Evolutionary conservation across 2,113 vertebrate genomes (phyloP), one percentile per base, ranked within the genome.

Genomic region (Syngnathus floridae): DNA sequence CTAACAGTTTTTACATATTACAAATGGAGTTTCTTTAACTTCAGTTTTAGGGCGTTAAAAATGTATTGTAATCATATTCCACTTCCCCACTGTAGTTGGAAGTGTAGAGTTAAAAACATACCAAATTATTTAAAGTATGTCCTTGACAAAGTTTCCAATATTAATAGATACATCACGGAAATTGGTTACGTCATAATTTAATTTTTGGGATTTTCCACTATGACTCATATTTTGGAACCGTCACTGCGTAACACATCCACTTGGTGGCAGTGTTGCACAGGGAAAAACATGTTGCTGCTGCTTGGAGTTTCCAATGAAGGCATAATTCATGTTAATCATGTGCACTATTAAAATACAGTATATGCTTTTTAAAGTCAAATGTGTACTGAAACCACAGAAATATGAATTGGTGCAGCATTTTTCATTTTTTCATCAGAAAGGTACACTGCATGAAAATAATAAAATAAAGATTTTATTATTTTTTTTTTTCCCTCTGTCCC

Each of bases 241-340:
- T 1, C 16, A 61, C 26, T 65, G 3, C 26, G 2, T 72, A 40
- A 37, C 1, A 13, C 17, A 2, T 60, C 77, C 89, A 82, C 83
- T 68, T 61, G 35, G 70, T 31, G 81, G 81, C 79, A 75, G 77
- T 71, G 65, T 80, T 84, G 66, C 35, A 36, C 12, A 61, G 2
- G 40, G 40, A 72, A 60, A 22, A 13, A 56, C 12, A 0, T 8
- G 12, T 22, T 4, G 13, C 22, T 16, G 13, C 22, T 16, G 7
- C 31, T 21, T 12, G 37, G 0, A 10, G 16, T n/a, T 11, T 1
- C 26, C 26, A 31, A 31, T 31, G 26, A 31, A 54, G 52, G 26
- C 52, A 22, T 26, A 54, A 5, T 26, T 31, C 51, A 54, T 19
- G 17, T 58, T 38, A 38, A 37, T 37, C 35, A 37, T 58, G 10